phyloP scores from a whole-genome alignment of 1,140 invertebrate genomes.

The Metaphire vulgaris region DNA sequence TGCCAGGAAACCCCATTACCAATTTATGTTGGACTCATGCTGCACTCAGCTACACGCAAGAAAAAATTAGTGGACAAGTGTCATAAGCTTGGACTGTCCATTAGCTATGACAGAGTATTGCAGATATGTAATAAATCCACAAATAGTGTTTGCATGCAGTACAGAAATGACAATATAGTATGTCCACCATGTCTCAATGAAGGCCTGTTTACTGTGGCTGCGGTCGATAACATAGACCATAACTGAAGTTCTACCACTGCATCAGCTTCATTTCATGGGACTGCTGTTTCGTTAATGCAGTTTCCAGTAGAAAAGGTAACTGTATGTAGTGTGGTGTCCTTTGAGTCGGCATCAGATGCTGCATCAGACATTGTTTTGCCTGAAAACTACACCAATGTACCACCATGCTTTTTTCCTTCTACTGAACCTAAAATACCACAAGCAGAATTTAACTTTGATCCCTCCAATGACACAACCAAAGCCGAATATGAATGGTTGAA shows the following conservation, averaged over 20 bases:
- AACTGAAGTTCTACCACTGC: no score
- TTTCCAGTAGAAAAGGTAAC: neutral
- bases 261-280: no score
- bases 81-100: neutral
- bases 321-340: neutral
- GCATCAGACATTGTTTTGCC: neutral
- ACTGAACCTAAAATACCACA: no score
- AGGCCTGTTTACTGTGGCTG: no score
- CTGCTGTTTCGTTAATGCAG: neutral
- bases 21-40: neutral
- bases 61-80: neutral
- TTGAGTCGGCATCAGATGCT: neutral
- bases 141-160: neutral
- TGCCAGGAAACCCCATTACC: neutral
- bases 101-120: neutral
- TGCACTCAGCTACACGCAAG: neutral
- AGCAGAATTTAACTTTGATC: neutral
- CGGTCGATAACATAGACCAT: no score
- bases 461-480: no score
- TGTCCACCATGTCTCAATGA: no score
- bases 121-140: neutral
- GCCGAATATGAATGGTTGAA: no score
- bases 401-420: no score
- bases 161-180: no score
- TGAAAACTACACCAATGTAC: neutral